A percentile compares a stretch with the other conserved stretches of the same genome.
Conservation (phyloP, 2,113 vertebrate species). For the Esox niger region DNA sequence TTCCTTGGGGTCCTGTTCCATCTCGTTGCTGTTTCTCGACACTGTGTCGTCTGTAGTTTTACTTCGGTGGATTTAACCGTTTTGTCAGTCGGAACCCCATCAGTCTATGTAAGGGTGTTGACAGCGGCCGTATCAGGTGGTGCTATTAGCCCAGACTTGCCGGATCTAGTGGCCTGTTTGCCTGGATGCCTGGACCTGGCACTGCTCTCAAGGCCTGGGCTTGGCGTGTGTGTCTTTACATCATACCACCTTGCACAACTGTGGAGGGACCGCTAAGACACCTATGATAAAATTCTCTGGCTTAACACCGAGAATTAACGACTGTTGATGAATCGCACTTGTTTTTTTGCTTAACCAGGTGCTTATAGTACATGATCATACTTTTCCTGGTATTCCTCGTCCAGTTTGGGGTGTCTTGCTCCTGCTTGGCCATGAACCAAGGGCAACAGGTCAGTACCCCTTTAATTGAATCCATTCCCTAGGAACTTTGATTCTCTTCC, state of each 20-base stretch:
- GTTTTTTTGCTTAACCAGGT: slow-evolving; percentile 60
- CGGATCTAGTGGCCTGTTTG: neutral
- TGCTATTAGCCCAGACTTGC: slow-evolving; percentile 3
- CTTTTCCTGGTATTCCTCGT: slow-evolving; percentile 88
- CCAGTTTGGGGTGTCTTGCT: slow-evolving; percentile 90
- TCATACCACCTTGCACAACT: too few relatives aligned
- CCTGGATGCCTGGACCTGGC: neutral
- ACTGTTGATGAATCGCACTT: neutral
- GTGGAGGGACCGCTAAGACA: too few relatives aligned
- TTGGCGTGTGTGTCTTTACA: too few relatives aligned
- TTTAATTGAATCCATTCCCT: neutral
- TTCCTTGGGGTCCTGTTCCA: too few relatives aligned
- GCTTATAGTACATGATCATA: slow-evolving; percentile 87
- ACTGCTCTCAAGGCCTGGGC: neutral
- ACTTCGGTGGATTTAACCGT: too few relatives aligned
- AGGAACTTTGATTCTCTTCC: neutral
- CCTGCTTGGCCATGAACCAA: slow-evolving; percentile 84
- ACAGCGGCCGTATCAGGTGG: neutral
- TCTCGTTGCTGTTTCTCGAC: too few relatives aligned
- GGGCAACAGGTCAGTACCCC: slow-evolving; percentile 76
- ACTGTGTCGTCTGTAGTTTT: too few relatives aligned
- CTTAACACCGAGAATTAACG: too few relatives aligned
- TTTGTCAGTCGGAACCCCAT: too few relatives aligned
- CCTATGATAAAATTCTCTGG: too few relatives aligned
- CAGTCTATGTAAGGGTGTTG: neutral